Evolutionary conservation across 2,888 invertebrate genomes (phyloP).

Genomic region (Stomorhina lunata): DNA sequence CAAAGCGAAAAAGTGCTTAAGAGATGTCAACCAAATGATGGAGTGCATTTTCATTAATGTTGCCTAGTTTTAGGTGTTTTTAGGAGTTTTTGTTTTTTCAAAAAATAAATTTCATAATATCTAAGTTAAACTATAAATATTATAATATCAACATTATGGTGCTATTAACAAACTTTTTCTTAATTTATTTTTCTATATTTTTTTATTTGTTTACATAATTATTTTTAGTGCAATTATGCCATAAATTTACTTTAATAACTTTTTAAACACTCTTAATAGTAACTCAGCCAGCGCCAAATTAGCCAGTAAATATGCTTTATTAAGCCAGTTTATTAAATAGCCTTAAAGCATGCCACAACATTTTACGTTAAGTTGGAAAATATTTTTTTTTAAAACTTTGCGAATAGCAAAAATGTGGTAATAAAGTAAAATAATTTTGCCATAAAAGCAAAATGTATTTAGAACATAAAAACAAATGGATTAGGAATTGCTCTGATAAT

Average conservation of each 20-base stretch:
- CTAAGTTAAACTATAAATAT: no score
- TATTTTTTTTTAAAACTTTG: neutral
- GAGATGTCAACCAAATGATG: conserved; percentile 2
- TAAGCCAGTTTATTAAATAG: neutral
- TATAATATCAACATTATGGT: no score
- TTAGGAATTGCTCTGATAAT: no score
- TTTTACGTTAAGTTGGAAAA: neutral
- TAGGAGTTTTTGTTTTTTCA: neutral
- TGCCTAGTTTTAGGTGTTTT: no score
- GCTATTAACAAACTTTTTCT: no score
- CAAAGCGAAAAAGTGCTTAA: neutral
- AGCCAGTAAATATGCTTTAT: conserved; percentile 1
- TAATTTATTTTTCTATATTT: neutral
- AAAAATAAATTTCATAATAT: no score
- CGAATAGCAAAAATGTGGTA: neutral
- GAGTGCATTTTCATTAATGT: no score
- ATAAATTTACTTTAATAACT: neutral
- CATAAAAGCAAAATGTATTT: no score
- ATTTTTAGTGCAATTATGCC: neutral
- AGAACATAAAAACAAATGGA: no score
- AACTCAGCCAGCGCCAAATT: neutral
- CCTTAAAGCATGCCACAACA: neutral
- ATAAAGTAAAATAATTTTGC: neutral
- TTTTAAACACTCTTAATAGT: conserved; percentile 1
- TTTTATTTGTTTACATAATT: neutral